Percentiles rank a stretch among this genome's conserved stretches.
Conservation (phyloP, 2,888 invertebrate genomes). For the Mycalesis mineus region DNA sequence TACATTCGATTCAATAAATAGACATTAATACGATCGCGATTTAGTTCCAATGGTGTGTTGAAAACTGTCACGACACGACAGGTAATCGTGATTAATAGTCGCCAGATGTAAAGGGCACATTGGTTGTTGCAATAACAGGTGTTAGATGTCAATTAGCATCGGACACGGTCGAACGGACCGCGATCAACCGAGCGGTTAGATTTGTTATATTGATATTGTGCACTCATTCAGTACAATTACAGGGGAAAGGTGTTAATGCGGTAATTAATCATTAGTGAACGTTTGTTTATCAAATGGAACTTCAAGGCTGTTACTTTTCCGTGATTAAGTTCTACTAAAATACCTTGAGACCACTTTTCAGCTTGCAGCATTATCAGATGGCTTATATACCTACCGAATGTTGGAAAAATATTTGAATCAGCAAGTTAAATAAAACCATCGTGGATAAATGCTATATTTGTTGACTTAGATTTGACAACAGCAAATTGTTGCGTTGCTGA, state of each 20-base stretch:
- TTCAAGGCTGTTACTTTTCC: not conserved
- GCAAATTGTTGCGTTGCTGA: no score
- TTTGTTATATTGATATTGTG: conserved; percentile 13
- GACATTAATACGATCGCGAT: no score
- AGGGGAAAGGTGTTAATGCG: not conserved
- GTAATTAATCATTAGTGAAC: not conserved
- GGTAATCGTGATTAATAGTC: not conserved
- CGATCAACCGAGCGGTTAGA: conserved; percentile 18
- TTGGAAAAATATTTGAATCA: no score
- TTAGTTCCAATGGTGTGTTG: no score
- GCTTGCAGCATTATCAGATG: no score
- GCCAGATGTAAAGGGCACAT: conserved; percentile 12
- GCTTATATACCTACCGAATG: no score
- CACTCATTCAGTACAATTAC: conserved; percentile 13
- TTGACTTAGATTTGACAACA: no score
- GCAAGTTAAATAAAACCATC: no score
- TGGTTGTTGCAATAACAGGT: conserved; percentile 21
- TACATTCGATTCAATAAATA: no score
- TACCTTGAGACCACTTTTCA: no score
- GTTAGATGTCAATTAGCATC: conserved; percentile 27
- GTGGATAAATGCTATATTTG: no score
- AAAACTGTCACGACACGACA: not conserved
- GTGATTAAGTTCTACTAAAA: no score
- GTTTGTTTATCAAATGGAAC: not conserved
- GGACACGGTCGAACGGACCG: conserved; percentile 16